Evolutionary conservation across 2,113 vertebrate genomes (phyloP).

Genomic region (Tragelaphus imberbis): DNA sequence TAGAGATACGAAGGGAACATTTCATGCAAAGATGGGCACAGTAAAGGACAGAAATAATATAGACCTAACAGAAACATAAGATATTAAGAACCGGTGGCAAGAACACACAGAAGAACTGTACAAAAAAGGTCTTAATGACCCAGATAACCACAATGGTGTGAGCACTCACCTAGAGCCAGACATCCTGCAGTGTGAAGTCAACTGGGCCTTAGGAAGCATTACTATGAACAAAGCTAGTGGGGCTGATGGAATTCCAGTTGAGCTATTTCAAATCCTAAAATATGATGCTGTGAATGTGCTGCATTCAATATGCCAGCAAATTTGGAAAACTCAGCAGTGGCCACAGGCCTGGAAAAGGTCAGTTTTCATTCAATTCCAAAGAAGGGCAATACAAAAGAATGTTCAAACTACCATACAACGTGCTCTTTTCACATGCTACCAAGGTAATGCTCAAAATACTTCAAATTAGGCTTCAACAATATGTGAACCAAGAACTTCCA

Average conservation of each 20-base stretch:
- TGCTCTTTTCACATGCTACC: not conserved
- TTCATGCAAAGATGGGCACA: not conserved
- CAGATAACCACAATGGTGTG: not conserved
- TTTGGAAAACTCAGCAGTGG: not conserved
- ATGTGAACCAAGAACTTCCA: not conserved
- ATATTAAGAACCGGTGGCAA: not conserved
- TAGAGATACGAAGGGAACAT: not conserved
- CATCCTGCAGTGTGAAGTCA: not conserved
- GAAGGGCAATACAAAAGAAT: not conserved
- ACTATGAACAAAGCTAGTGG: not conserved
- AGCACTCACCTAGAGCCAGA: not conserved
- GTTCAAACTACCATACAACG: not conserved
- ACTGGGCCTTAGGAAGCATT: not conserved
- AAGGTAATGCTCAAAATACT: not conserved
- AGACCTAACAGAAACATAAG: not conserved
- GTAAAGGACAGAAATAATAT: not conserved
- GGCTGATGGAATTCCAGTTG: not conserved
- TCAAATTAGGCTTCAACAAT: not conserved
- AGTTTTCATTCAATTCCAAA: not conserved
- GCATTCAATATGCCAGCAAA: not conserved
- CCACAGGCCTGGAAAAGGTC: not conserved
- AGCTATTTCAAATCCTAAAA: not conserved
- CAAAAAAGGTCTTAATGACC: not conserved
- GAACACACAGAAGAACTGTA: not conserved
- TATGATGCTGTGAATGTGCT: not conserved